Conservation (phyloP, 2,797 vertebrate genomes). For the Chloroceryle amazona region DNA sequence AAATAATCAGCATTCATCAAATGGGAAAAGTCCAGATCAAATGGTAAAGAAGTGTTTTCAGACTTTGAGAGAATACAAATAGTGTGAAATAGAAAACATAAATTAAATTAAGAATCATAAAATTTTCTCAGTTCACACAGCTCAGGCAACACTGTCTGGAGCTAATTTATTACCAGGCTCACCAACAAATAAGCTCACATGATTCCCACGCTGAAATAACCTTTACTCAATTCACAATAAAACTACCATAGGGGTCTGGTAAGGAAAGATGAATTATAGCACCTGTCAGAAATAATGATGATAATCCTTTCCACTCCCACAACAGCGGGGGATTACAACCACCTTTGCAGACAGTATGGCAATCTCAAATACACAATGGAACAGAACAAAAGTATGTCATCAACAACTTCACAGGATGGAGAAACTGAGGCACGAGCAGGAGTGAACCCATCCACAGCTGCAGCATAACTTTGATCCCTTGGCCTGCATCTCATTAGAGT, state of each 20-base stretch:
- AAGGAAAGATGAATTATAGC: conserved; percentile 57
- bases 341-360: background rate
- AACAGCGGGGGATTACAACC: background rate
- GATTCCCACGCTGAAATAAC: conserved; percentile 41
- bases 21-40: conserved; percentile 16
- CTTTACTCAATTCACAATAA: conserved; percentile 51
- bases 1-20: conserved; percentile 33
- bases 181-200: conserved; percentile 41
- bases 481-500: background rate
- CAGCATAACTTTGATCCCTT: background rate
- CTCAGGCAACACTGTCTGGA: conserved; percentile 26
- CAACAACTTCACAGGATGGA: background rate
- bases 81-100: conserved; percentile 4
- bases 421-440: conserved; percentile 30
- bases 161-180: conserved; percentile 54
- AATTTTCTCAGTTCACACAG: conserved; percentile 9
- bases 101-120: conserved; percentile 60
- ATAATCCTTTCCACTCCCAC: conserved; percentile 47
- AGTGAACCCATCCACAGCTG: rapidly evolving
- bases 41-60: background rate
- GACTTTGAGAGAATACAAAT: conserved; percentile 42
- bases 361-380: background rate
- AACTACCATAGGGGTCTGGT: conserved; percentile 52
- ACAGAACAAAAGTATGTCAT: rapidly evolving
- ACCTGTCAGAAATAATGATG: conserved; percentile 62